Base-by-base conservation (phyloP, 2,888 invertebrate genomes). In the Calameuta pallipes region DNA sequence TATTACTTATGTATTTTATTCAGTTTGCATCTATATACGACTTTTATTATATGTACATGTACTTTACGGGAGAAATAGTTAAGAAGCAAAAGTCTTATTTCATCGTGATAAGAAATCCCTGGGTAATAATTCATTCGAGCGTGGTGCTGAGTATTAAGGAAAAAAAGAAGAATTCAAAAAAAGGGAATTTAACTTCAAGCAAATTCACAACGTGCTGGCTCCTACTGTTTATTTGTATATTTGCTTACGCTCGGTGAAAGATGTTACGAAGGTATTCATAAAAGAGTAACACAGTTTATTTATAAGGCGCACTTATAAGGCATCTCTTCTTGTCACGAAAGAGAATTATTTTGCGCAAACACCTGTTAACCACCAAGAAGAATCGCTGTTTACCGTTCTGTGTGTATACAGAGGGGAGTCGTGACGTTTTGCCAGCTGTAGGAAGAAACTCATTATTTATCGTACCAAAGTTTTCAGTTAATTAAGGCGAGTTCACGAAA, bases 361-460 rank as follows among this genome's bases (percentile, higher is more conserved):
- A 71, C 71, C 71, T 71, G 71, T 71, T 71, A 71, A 34, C 71
- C 71, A 23, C 33, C 15, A 71, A 30, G 31, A 71, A 31, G 71
- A 71, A 71, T 31, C 13, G 31, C 31, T 34, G 71, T 71, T 71
- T 56, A 56, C 31, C 30, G 33, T 71, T 71, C 71, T 13, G 31
- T 34, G 71, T 71, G 33, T 56, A 56, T 23, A 56, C 56, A 15
- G 9, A 56, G 9, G 56, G 56, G 56, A 23, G 23, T 23, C 56
- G 56, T 23, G 56, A 56, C 56, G 56, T 56, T 23, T 56, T 56
- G 23, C 56, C 56, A 56, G 56, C 30, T 33, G 71, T 30, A 33
- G 6, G 33, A 74, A 77, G 36, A 77, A 30, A 35, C 69, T 69
- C 69, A 30, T 69, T 35, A 69, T 77, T 75, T 77, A 77, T 77